Evolutionary conservation across 2,797 vertebrate species (phyloP), one percentile per base, ranked within the genome.

Genomic region (Anomalospiza imberbis): DNA sequence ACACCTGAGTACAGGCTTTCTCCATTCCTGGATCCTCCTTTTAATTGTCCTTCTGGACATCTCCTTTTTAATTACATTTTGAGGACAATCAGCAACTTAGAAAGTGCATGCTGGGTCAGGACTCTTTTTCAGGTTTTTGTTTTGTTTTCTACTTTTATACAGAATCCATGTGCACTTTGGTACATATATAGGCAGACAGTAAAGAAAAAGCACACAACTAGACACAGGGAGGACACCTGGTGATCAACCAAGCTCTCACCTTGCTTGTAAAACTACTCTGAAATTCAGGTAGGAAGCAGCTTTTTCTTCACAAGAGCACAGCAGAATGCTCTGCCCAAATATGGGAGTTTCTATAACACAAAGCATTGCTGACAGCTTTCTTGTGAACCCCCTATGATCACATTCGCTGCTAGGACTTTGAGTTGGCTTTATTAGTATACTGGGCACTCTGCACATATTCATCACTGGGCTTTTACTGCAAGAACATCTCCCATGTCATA

Each of bases 401-500:
- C 19, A 15, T 62, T 80, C 53, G 72, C 13, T 71, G 75, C n/a
- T 51, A 63, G 55, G 88, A 91, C 50, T 84, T 60, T 3, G 3
- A 60, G 24, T 34, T 78, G 58, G 53, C 22, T 84, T 87, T 93
- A 50, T 53, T 54, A 50, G 34, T 8, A 29, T 54, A 70, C 34
- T 51, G 70, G 60, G 70, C 58, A 88, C 48, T 72, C 55, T 29
- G 26, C 32, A 48, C 54, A 61, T 55, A 78, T 45, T 89, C 32
- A 55, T 83, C 42, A 20, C 7, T 9, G 44, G 61, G 55, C 21
- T 92, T 92, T 82, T 89, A 94, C 62, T 88, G 79, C 15, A 93
- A 88, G 67, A 96, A 91, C 65, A 92, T 93, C 88, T 89, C 80
- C 60, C 79, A 70, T 71, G 72, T 89, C 91, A 94, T 31, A 96